These are phyloP conservation scores for Zoanthus gigantus DNA, from an alignment of 92 coral and sea anemone species.

Conservation along the genomic window DNA sequence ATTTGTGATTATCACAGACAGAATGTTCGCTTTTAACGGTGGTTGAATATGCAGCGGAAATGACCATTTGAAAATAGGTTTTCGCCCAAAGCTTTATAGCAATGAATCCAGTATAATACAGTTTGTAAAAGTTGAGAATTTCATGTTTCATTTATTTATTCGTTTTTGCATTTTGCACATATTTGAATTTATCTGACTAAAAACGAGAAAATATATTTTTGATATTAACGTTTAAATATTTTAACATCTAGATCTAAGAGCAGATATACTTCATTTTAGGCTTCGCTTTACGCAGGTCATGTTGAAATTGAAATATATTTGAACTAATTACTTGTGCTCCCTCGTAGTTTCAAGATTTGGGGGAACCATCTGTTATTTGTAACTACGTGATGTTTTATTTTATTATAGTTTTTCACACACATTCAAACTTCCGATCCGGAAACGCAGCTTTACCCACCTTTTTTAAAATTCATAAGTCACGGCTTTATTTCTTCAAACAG, in stretches of 20 bases:
- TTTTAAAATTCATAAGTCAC: too few species aligned
- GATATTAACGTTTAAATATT: too few species aligned
- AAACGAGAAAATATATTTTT: too few species aligned
- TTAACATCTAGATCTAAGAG: too few species aligned
- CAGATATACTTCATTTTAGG: too few species aligned
- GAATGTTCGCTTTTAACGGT: not conserved
- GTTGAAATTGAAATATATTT: not conserved
- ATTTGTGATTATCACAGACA: not conserved
- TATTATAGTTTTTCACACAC: not conserved
- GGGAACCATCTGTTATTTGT: not conserved
- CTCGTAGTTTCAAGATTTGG: not conserved
- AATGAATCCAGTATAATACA: not conserved
- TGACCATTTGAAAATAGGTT: slow-evolving; percentile 2
- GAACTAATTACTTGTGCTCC: not conserved
- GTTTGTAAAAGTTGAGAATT: not conserved
- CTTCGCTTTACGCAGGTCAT: not conserved
- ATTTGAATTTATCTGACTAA: too few species aligned
- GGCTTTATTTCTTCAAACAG: not conserved
- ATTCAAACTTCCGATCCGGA: slow-evolving; percentile 43
- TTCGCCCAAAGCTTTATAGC: not conserved
- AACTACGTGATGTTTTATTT: slow-evolving; percentile 24
- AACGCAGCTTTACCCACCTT: slow-evolving; percentile 3
- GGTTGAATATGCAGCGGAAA: not conserved
- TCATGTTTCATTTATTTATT: not conserved
- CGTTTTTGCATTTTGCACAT: not conserved